Percentiles rank a stretch among this genome's conserved stretches.
Evolutionary conservation across 2,113 vertebrate genomes (phyloP).

Genomic region (Myotis davidii): DNA sequence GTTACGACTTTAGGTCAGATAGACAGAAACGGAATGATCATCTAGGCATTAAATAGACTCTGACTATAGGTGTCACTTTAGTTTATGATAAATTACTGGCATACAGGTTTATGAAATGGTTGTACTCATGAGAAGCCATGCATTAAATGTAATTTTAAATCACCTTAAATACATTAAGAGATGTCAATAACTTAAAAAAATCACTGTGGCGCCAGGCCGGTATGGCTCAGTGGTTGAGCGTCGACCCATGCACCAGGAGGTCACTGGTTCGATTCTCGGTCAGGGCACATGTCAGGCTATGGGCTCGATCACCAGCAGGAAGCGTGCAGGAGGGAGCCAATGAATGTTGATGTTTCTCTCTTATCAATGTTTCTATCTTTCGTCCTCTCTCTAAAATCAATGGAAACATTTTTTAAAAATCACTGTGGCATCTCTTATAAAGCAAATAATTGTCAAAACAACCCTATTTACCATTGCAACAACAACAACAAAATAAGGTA

Average conservation of each 20-base stretch:
- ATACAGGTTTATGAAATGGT: neutral
- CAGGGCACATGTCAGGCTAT: no score
- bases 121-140: neutral
- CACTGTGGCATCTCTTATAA: neutral
- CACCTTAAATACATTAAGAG: neutral
- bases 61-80: neutral
- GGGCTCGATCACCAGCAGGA: no score
- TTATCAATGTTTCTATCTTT: no score
- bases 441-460: neutral
- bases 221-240: no score
- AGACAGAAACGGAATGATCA: neutral
- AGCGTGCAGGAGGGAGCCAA: no score
- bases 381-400: no score
- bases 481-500: no score
- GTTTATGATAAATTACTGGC: constrained; percentile 23
- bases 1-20: neutral
- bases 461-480: no score
- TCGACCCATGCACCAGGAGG: no score
- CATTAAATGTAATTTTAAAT: neutral
- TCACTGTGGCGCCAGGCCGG: no score
- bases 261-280: no score
- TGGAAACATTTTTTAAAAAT: neutral
- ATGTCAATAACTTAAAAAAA: constrained; percentile 33
- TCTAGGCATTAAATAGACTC: neutral
- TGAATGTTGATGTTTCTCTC: no score